Base-by-base conservation (phyloP, 2,888 invertebrate genomes). In the Agrilus mali region DNA sequence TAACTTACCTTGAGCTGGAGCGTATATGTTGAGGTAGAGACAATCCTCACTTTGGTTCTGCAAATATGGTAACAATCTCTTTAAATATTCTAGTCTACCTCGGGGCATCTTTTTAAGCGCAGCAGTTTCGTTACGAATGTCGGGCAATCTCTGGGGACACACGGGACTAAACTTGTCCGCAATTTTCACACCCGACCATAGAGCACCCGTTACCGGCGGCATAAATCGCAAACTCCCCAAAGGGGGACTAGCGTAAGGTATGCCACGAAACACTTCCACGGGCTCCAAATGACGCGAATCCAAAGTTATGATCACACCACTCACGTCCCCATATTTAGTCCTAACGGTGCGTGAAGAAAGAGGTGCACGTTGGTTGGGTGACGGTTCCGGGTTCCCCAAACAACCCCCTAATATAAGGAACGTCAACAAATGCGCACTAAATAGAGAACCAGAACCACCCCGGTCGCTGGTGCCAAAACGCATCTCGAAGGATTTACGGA, bases 1-100 rank as follows among this genome's bases (percentile, higher is more conserved):
- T 40, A 51, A 71, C 80, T 77, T 73, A 94, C 94, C 92, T 84
- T 87, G 86, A 56, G 86, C 86, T 42, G 96, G 96, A 20, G 92
- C 89, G 72, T 94, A 97, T 61, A 97, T 85, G 69, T 97, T 97
- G 63, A 97, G 77, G 67, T 92, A 94, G 49, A 97, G 78, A 63
- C 97, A 97, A 72, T 97, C 95, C 73, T 97, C 97, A 53, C 86
- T 89, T 71, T 96, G 94, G 65, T 93, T 86, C 54, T 79, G 80
- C 54, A 96, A 74, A 65, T 86, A 83, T 35, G 92, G 90, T 56
- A 89, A 69, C 66, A 96, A 75, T 58, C 92, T 77, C 66, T 82
- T 86, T 58, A 96, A 74, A 64, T 93, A 88, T 62, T 92, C 89
- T 59, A 88, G 71, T 50, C 94, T 73, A 17, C 92, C 94, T 57